Base-by-base conservation (phyloP, 1,140 invertebrate genomes). In the Temnothorax curvispinosus region DNA sequence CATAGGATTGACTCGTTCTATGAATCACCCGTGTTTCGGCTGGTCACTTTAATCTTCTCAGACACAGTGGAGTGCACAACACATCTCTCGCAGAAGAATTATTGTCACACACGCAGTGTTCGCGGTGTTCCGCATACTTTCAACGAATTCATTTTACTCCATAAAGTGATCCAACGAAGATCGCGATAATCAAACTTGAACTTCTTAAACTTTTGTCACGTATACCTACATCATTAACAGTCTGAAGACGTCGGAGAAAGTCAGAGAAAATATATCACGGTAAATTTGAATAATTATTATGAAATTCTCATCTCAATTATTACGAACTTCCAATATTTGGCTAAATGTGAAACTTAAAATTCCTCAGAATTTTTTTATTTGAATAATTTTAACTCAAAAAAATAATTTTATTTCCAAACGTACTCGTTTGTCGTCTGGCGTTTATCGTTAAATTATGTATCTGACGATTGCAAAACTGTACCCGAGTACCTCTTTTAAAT, bases 21-120 rank as follows among this genome's bases (percentile, higher is more conserved):
- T 7, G 64, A 67, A 88, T 44, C 9, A 56, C 60, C 64, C 58
- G 44, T 47, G 65, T 72, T 65, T 84, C 65, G 21, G 1, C 13
- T 60, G 47, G 47, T 67, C 44, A 80, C 47, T 77, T 58, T 13
- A 38, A 81, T 8, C 41, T 11, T 7, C 41, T 13, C 3, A 4
- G 35, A 69, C 27, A 69, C 69, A 50, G n/a, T 27, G 18, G 3
- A 72, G 38, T 74, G 35, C 47, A 84, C 65, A 75, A 84, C 60
- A 44, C 56, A 65, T 50, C 38, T 72, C 56, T 62, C 54, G n/a
- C 44, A 5, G 58, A 35, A 44, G 35, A 87, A 72, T 69, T 38
- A 44, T 80, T 50, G 65, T 75, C 69, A 72, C 72, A n/a, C 47
- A 76, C 44, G 52, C 64, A 62, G 32, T 62, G 27, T 69, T 86